These are phyloP conservation scores for Cheilinus undulatus DNA, from an alignment of 2,113 vertebrate genomes.

Conservation along the genomic window DNA sequence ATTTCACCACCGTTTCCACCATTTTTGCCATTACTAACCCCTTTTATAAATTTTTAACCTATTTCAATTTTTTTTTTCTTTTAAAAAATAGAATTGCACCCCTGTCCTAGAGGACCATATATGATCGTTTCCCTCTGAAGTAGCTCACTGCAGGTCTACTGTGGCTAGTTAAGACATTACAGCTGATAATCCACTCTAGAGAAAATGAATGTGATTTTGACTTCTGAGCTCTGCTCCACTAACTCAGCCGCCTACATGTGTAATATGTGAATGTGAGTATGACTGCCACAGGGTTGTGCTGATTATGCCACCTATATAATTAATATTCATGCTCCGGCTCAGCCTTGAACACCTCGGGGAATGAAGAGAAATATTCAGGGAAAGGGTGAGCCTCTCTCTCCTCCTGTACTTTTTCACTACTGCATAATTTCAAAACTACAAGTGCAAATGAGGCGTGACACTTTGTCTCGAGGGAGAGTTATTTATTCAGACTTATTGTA, in stretches of 20 bases:
- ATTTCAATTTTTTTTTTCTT: no score
- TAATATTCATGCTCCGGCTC: slow-evolving; percentile 10
- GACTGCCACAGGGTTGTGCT: slow-evolving; percentile 1
- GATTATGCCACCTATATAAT: slow-evolving; percentile 17
- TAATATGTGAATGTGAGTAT: slow-evolving; percentile 1
- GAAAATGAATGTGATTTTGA: no score
- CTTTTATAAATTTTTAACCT: no score
- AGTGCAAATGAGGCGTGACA: slow-evolving; percentile 23
- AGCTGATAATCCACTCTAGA: no score
- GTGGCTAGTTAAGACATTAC: no score
- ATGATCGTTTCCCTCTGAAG: no score
- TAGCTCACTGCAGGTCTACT: no score
- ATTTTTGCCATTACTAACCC: no score
- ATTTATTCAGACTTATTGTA: slow-evolving; percentile 5
- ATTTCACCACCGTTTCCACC: no score
- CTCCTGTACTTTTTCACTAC: not conserved
- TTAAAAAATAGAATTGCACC: no score
- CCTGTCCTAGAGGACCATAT: no score
- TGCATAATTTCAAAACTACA: slow-evolving; percentile 25
- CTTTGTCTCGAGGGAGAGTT: not conserved
- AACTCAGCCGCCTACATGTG: not conserved
- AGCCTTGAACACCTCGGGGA: not conserved
- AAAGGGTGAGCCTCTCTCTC: slow-evolving; percentile 1
- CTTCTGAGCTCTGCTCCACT: no score
- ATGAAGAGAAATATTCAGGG: slow-evolving; percentile 6